Evolutionary conservation across 2,888 invertebrate species (phyloP).

Genomic region (Drosophila neonasuta): DNA sequence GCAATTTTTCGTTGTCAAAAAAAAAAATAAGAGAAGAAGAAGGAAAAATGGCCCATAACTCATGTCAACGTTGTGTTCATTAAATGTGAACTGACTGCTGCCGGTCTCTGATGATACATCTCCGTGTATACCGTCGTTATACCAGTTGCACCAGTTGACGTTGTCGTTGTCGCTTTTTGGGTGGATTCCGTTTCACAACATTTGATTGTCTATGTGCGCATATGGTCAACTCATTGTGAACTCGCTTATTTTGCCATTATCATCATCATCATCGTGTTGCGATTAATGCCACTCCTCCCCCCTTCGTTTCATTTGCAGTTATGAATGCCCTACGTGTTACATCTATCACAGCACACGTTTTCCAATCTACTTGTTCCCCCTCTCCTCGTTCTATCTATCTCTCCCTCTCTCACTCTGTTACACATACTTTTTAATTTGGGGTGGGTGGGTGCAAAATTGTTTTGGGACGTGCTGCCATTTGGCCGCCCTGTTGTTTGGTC

Average conservation of each 20-base stretch:
- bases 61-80: constrained; percentile 72
- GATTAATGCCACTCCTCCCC: constrained; percentile 49
- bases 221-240: constrained; percentile 71
- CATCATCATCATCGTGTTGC: constrained; percentile 70
- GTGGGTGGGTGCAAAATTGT: constrained; percentile 51
- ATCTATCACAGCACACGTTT: constrained; percentile 58
- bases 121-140: constrained; percentile 12
- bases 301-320: constrained; percentile 24
- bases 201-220: constrained; percentile 70
- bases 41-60: constrained; percentile 63
- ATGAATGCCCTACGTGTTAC: constrained; percentile 53
- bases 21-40: constrained; percentile 28
- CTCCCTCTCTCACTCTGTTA: background rate
- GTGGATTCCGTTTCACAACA: constrained; percentile 37
- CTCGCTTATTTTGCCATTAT: constrained; percentile 71
- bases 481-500: constrained; percentile 25
- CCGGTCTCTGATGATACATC: constrained; percentile 1
- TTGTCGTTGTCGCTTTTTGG: background rate
- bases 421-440: constrained; percentile 3
- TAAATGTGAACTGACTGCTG: constrained; percentile 60
- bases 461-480: constrained; percentile 54
- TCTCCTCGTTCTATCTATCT: background rate
- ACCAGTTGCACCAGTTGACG: constrained; percentile 24
- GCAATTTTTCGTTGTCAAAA: too few relatives aligned
- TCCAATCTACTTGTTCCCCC: constrained; percentile 10